Base-by-base conservation (phyloP, 2,113 vertebrate genomes). In the Cryptotis parvus region DNA sequence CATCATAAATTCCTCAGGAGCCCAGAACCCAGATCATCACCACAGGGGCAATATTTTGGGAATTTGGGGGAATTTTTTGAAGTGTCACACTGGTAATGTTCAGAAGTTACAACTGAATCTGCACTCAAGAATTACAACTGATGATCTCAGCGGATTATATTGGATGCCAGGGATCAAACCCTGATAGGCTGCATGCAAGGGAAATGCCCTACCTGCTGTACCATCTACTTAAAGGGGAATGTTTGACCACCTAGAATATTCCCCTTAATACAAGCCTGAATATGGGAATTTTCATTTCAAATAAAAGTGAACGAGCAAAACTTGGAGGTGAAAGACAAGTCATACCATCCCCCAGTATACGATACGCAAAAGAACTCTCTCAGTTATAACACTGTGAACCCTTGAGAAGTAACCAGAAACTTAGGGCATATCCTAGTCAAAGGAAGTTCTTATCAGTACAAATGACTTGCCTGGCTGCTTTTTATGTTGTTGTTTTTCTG, bases 381-480 rank as follows among this genome's bases (percentile, higher is more conserved):
- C 41, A 35, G 7, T 41, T 74, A 55, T 70, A 68, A 70, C 61
- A 24, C 52, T 9, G 1, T 52, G 55, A 72, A n/a, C 29, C 14
- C 5, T 81, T 33, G 43, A 41, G 20, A n/a, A 74, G 6, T 49
- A 31, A 0, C 22, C 75, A 27, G 58, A 52, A 33, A 24, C 80
- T 77, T 9, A 24, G 1, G 20, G 10, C 6, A 35, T 9, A 5
- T 4, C n/a, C 16, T 68, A 68, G 31, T 14, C 29, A 33, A 15
- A 29, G n/a, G 29, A 27, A 22, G 9, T 61, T 61, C 82, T 65
- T 12, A 2, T 66, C 10, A 39, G 24, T 31, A 72, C 3, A 29
- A 76, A 83, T 37, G 66, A n/a, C 37, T 87, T 82, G 29, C 61
- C 85, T 89, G 43, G 78, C 41, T 84, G 22, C 78, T 68, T 41